Evolutionary conservation across 2,113 vertebrate species (phyloP).

Genomic region (Hystrix brachyura): DNA sequence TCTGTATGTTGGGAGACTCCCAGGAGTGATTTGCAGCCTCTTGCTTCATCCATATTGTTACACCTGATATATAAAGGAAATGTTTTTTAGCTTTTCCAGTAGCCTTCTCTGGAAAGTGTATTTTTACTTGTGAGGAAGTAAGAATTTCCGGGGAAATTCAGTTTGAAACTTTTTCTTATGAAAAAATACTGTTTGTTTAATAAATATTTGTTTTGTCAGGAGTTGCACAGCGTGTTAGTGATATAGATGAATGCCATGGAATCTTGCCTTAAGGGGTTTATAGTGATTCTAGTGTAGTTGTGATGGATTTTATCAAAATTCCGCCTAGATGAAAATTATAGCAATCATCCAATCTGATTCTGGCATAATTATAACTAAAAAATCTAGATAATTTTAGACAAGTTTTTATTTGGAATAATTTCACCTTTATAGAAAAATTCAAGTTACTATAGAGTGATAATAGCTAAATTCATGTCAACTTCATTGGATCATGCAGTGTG

Average conservation of each 20-base stretch:
- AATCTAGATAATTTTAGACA: not conserved
- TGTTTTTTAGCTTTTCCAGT: conserved; percentile 35
- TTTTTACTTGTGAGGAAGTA: not conserved
- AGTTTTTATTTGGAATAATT: conserved; percentile 8
- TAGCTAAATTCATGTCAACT: conserved; percentile 1
- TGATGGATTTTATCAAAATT: not conserved
- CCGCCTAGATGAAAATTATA: not conserved
- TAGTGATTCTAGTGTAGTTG: not conserved
- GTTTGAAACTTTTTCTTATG: not conserved
- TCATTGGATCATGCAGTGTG: not conserved
- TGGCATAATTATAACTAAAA: not conserved
- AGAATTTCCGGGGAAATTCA: conserved; percentile 19
- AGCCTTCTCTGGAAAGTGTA: not conserved
- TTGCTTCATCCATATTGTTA: conserved; percentile 33
- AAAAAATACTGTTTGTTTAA: not conserved
- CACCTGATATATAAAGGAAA: conserved; percentile 30
- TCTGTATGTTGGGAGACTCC: not conserved
- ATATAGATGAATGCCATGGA: not conserved
- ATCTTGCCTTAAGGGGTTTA: not conserved
- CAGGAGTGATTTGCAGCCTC: conserved; percentile 54
- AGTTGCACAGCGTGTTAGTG: not conserved
- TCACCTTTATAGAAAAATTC: not conserved
- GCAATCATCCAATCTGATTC: not conserved
- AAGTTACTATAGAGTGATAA: not conserved
- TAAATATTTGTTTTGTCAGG: not conserved